phyloP scores from a whole-genome alignment of 2,113 vertebrate species.

The Mastomys coucha region DNA sequence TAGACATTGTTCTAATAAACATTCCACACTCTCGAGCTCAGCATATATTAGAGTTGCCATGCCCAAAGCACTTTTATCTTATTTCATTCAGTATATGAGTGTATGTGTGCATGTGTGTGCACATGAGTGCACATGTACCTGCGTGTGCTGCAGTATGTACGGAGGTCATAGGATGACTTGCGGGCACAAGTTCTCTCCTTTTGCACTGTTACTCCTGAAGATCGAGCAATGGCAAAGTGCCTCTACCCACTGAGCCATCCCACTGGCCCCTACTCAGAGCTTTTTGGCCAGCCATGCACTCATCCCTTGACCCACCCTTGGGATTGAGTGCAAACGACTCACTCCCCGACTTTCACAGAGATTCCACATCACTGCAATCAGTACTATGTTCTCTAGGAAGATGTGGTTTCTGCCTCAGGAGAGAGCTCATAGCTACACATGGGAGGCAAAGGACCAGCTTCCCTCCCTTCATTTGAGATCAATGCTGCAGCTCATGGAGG shows the following conservation, averaged over 20 bases:
- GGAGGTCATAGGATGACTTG: not conserved
- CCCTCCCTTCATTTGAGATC: not conserved
- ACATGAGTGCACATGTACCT: not conserved
- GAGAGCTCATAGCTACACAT: not conserved
- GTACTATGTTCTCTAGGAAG: not conserved
- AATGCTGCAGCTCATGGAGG: too few species aligned
- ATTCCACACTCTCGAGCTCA: not conserved
- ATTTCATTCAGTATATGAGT: not conserved
- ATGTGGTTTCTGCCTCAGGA: not conserved
- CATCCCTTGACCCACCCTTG: not conserved
- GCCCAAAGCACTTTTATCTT: not conserved
- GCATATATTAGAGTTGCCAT: not conserved
- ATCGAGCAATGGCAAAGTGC: not conserved
- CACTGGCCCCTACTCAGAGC: not conserved
- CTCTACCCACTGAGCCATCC: not conserved
- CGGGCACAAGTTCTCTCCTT: not conserved
- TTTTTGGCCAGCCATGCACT: not conserved
- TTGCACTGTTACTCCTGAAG: too few species aligned
- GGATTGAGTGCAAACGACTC: not conserved
- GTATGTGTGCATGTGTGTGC: not conserved
- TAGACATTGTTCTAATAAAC: not conserved
- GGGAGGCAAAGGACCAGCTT: not conserved
- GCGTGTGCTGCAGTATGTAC: too few species aligned
- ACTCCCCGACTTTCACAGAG: not conserved
- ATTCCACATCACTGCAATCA: not conserved